A percentile compares a stretch with the other conserved stretches of the same genome.
Conservation (phyloP, 2,113 vertebrate species). For the Diadophis punctatus region DNA sequence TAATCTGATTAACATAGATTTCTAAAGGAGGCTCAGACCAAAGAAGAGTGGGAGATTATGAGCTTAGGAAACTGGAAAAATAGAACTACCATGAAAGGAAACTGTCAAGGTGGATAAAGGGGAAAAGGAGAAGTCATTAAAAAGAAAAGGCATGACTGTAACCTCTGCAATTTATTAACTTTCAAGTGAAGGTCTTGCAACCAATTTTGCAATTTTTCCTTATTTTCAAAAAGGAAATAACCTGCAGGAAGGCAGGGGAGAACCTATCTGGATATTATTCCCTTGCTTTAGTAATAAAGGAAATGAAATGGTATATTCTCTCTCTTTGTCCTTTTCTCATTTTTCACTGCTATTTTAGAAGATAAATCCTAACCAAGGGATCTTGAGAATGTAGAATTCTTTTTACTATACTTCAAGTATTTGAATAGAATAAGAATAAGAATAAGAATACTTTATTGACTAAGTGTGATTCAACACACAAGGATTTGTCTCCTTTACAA, state of each 20-base stretch:
- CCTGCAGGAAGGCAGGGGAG: background rate
- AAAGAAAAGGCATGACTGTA: constrained; percentile 42
- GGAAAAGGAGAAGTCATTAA: constrained; percentile 28
- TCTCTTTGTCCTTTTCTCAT: background rate
- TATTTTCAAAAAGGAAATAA: constrained; percentile 12
- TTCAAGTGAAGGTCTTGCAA: constrained; percentile 19
- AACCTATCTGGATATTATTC: background rate
- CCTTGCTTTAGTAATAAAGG: background rate
- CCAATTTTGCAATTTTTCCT: background rate
- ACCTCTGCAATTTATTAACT: constrained; percentile 28
- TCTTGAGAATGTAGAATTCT: background rate
- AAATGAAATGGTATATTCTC: background rate
- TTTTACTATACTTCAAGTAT: background rate
- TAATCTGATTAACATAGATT: constrained; percentile 50
- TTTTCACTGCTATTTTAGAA: background rate
- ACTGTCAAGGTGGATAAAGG: constrained; percentile 57
- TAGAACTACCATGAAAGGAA: constrained; percentile 64
- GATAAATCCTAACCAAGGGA: background rate
- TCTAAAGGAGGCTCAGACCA: constrained; percentile 52
- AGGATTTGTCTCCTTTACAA: background rate
- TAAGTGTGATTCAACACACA: background rate
- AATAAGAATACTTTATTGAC: background rate
- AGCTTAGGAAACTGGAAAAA: constrained; percentile 57
- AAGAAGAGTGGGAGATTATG: constrained; percentile 54
- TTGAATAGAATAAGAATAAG: background rate